phyloP scores from a whole-genome alignment of 2,888 invertebrate species.

The Ommatoiulus sabulosus region DNA sequence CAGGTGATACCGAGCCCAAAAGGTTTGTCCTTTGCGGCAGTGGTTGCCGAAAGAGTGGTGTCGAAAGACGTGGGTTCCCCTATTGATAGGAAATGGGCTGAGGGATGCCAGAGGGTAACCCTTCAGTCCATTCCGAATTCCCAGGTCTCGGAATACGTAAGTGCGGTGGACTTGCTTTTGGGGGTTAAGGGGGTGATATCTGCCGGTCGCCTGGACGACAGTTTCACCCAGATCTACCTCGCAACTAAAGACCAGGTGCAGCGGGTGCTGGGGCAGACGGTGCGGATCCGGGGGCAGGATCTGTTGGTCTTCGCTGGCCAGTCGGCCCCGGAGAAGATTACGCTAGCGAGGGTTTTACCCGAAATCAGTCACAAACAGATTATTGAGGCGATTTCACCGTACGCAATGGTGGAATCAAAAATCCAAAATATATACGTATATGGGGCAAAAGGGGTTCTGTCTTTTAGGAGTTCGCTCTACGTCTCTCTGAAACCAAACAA shows the following conservation, averaged over 20 bases:
- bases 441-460: background rate
- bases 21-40: too few relatives aligned
- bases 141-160: too few relatives aligned
- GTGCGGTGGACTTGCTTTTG: too few relatives aligned
- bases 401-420: background rate
- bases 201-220: background rate
- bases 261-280: background rate
- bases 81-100: too few relatives aligned
- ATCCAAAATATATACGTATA: background rate
- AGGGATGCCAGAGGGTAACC: too few relatives aligned
- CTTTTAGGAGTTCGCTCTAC: background rate
- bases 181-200: too few relatives aligned
- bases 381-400: background rate
- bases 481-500: background rate
- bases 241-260: background rate
- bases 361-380: background rate
- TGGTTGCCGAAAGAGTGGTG: too few relatives aligned
- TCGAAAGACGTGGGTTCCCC: too few relatives aligned
- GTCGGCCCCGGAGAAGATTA: background rate
- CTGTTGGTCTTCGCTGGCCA: background rate
- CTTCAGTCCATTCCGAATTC: too few relatives aligned
- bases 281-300: background rate
- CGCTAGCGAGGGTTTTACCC: background rate
- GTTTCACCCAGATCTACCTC: background rate
- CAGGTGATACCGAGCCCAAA: too few relatives aligned